Percentiles rank a stretch among this genome's conserved stretches.
Evolutionary conservation across 1,140 invertebrate species (phyloP).

Genomic region (Drosophila nigromelanica): DNA sequence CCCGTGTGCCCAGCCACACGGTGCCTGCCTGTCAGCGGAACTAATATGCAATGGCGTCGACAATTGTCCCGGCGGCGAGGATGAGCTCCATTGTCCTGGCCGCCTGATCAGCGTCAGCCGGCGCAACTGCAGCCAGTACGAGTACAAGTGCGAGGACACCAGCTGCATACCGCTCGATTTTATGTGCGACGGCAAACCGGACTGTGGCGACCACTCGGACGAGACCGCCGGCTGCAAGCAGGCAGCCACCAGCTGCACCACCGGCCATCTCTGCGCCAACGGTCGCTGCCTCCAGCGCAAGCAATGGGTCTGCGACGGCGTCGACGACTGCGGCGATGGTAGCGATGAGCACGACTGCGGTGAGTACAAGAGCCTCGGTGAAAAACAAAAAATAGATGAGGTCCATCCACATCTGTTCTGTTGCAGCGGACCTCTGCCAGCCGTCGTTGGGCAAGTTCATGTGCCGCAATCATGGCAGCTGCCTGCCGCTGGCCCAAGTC

Average conservation of each 20-base stretch:
- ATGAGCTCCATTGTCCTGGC: constrained; percentile 78
- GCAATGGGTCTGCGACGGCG: constrained; percentile 76
- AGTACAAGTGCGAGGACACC: constrained; percentile 86
- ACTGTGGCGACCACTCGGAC: constrained; percentile 93
- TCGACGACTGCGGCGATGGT: constrained; percentile 87
- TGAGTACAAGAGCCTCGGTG: constrained; percentile 71
- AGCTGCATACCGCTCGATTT: constrained; percentile 87
- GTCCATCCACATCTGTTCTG: too few relatives aligned
- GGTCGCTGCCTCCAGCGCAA: constrained; percentile 66
- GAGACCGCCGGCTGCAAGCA: constrained; percentile 86
- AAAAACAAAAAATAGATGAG: too few relatives aligned
- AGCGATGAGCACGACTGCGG: constrained; percentile 88
- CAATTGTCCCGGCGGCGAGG: constrained; percentile 85
- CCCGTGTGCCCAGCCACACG: constrained; percentile 70
- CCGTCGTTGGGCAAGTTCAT: constrained; percentile 63
- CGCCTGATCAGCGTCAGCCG: constrained; percentile 11
- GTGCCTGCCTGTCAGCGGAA: constrained; percentile 82
- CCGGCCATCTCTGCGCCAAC: constrained; percentile 71
- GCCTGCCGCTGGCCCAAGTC: constrained; percentile 85
- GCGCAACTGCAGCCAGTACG: constrained; percentile 83
- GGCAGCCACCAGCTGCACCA: constrained; percentile 47
- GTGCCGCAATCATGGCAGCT: constrained; percentile 83
- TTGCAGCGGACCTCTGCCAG: constrained; percentile 46
- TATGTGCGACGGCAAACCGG: constrained; percentile 89
- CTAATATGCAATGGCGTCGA: constrained; percentile 84